These are phyloP conservation scores for Standfussiana lucernea DNA, from an alignment of 2,888 invertebrate genomes.

Conservation along the genomic window DNA sequence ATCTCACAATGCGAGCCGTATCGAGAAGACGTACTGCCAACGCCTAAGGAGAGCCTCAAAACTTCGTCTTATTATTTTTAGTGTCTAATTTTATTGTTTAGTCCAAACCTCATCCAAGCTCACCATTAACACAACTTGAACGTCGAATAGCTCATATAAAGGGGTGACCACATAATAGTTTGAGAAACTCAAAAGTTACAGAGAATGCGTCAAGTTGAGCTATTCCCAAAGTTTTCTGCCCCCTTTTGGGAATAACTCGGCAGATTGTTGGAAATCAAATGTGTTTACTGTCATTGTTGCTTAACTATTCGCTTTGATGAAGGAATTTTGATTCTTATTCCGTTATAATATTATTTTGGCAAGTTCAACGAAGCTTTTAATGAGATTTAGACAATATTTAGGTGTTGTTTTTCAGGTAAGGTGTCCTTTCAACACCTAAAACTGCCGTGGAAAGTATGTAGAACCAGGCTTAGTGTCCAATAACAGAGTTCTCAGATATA, in stretches of 20 bases:
- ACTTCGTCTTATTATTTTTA: constrained; percentile 8
- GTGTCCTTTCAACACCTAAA: neutral
- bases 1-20: neutral
- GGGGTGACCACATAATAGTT: constrained; percentile 70
- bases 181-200: constrained; percentile 68
- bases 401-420: too few species aligned
- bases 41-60: neutral
- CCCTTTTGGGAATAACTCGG: constrained; percentile 64
- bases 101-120: constrained; percentile 22
- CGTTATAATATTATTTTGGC: constrained; percentile 32
- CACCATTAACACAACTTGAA: constrained; percentile 47
- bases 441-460: neutral
- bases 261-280: constrained; percentile 68
- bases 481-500: neutral
- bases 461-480: neutral
- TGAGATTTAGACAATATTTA: neutral
- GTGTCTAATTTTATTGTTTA: constrained; percentile 1
- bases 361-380: neutral
- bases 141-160: constrained; percentile 64
- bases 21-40: too few species aligned
- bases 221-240: constrained; percentile 70
- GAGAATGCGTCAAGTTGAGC: constrained; percentile 67
- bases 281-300: constrained; percentile 64
- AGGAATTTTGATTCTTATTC: constrained; percentile 53
- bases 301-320: constrained; percentile 66